These are phyloP conservation scores for Sepiola atlantica DNA, from an alignment of 2,888 invertebrate species.

Conservation along the genomic window DNA sequence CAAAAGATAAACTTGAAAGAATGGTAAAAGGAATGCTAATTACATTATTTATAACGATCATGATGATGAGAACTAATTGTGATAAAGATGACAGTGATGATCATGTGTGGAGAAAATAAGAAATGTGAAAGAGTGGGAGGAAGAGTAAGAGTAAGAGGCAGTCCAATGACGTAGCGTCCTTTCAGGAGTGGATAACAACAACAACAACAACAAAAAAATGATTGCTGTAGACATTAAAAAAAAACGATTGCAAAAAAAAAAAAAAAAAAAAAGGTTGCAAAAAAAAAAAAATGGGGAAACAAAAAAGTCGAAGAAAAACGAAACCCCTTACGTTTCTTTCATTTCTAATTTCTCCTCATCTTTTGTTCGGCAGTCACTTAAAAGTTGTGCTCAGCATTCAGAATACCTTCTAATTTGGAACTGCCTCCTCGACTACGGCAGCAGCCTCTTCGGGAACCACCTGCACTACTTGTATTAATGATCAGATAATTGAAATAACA, in stretches of 20 bases:
- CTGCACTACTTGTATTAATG: background rate
- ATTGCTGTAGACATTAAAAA: background rate
- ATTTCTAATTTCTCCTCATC: background rate
- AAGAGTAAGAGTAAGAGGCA: background rate
- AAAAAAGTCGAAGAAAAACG: background rate
- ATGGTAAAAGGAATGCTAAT: background rate
- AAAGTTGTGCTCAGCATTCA: background rate
- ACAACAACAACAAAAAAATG: background rate
- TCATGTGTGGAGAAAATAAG: background rate
- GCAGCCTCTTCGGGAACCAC: background rate
- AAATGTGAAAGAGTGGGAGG: background rate
- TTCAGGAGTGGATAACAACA: background rate
- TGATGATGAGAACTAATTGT: no score
- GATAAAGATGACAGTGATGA: background rate
- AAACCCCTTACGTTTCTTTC: background rate
- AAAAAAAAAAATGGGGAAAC: background rate
- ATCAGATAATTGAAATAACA: background rate
- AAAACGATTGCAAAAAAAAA: background rate
- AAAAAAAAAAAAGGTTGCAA: background rate
- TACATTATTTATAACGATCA: no score
- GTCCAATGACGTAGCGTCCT: background rate
- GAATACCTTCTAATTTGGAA: conserved; percentile 6
- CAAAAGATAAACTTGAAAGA: background rate
- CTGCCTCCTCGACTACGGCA: background rate
- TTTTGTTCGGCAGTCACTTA: background rate